Conservation (phyloP, 1,140 invertebrate genomes). For the Tetramorium simillimum region DNA sequence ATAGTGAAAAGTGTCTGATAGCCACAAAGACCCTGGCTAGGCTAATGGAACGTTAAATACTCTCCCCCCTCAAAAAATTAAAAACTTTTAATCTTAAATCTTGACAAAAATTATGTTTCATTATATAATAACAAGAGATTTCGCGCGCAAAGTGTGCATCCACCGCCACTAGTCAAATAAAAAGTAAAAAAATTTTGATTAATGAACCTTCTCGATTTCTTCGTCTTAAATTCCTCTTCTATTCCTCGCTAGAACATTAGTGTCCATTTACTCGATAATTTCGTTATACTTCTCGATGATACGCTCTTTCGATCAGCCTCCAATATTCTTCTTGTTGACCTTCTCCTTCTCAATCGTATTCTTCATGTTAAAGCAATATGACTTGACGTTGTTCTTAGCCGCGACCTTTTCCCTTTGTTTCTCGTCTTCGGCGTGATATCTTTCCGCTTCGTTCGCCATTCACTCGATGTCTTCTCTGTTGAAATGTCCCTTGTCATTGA, state of each 20-base stretch:
- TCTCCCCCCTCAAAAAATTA: too few species aligned
- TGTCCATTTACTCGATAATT: slow-evolving; percentile 48
- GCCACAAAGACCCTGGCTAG: too few species aligned
- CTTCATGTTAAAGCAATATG: slow-evolving; percentile 87
- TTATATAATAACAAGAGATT: too few species aligned
- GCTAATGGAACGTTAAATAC: too few species aligned
- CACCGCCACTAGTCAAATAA: neutral
- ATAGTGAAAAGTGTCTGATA: too few species aligned
- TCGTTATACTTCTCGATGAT: slow-evolving; percentile 50
- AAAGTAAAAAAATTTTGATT: neutral
- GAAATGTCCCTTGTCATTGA: slow-evolving; percentile 92
- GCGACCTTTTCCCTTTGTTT: slow-evolving; percentile 87
- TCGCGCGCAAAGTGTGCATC: too few species aligned
- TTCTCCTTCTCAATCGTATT: slow-evolving; percentile 20
- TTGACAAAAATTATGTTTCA: too few species aligned
- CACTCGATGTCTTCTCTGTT: slow-evolving; percentile 92
- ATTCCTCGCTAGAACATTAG: neutral
- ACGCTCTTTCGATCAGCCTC: slow-evolving; percentile 27
- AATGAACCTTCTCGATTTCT: slow-evolving; percentile 10
- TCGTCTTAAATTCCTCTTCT: slow-evolving; percentile 11
- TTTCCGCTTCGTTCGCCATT: slow-evolving; percentile 89
- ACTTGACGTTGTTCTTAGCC: slow-evolving; percentile 87
- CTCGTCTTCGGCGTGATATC: slow-evolving; percentile 88
- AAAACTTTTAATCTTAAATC: too few species aligned
- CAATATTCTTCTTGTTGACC: slow-evolving; percentile 38